phyloP scores from a whole-genome alignment of 2,113 vertebrate genomes.

The Larimichthys polyactis region DNA sequence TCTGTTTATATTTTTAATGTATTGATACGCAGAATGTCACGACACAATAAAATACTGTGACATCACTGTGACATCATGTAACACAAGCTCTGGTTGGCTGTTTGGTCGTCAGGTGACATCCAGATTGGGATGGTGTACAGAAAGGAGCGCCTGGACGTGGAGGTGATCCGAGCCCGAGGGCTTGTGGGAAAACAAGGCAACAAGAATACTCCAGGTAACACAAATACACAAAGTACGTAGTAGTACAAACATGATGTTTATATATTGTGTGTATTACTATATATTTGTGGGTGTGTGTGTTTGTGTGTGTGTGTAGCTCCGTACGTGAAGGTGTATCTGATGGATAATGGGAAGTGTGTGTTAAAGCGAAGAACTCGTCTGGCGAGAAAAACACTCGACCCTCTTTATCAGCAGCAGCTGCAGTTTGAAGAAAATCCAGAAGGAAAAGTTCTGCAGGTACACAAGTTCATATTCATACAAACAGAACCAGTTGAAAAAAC shows the following conservation, averaged over 20 bases:
- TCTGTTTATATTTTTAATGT: too few species aligned
- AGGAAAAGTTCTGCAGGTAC: conserved; percentile 94
- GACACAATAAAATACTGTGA: background rate
- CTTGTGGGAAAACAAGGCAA: conserved; percentile 99
- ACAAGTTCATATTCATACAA: too few species aligned
- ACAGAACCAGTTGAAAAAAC: too few species aligned
- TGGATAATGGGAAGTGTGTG: conserved; percentile 97
- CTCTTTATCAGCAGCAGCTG: conserved; percentile 97
- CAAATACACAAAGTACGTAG: background rate
- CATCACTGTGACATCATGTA: too few species aligned
- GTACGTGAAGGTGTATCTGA: conserved; percentile 97
- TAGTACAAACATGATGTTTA: too few species aligned
- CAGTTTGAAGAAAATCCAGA: conserved; percentile 97
- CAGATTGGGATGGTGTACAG: conserved; percentile 99
- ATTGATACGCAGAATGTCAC: too few species aligned
- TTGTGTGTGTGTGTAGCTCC: conserved; percentile 85
- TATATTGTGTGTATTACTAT: too few species aligned
- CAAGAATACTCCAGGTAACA: conserved; percentile 96
- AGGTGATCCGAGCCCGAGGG: conserved; percentile 96
- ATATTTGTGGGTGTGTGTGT: too few species aligned
- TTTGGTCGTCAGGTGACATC: conserved; percentile 90
- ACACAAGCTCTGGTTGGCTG: conserved; percentile 17
- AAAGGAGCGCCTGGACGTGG: conserved; percentile 96
- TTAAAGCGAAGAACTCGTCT: conserved; percentile 98
- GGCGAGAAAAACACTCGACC: conserved; percentile 96